Evolutionary conservation across 2,113 vertebrate genomes (phyloP).

Genomic region (Lampris megalopsis): DNA sequence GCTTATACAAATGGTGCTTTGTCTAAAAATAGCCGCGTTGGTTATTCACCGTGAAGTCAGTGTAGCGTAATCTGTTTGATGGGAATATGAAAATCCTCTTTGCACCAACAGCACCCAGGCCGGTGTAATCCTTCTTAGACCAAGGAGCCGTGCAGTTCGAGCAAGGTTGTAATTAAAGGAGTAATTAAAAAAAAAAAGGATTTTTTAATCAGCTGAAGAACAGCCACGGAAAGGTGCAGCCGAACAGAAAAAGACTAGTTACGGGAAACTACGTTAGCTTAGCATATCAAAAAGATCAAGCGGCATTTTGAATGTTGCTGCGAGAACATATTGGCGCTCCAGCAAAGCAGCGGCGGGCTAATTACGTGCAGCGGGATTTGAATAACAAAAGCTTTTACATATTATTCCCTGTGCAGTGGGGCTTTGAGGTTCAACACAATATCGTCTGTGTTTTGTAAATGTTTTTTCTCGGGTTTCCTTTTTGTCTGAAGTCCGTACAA

Average conservation of each 20-base stretch:
- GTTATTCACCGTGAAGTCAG: constrained; percentile 16
- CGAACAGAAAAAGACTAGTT: constrained; percentile 63
- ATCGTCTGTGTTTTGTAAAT: neutral
- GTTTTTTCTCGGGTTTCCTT: neutral
- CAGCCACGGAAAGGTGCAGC: constrained; percentile 34
- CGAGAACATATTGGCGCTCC: constrained; percentile 30
- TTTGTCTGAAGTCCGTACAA: neutral
- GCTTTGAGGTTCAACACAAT: constrained; percentile 10
- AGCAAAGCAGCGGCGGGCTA: constrained; percentile 33
- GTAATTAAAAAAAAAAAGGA: constrained; percentile 66
- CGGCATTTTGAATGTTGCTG: constrained; percentile 34
- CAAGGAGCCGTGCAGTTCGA: constrained; percentile 33
- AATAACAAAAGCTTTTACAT: constrained; percentile 30
- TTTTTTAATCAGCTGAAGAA: constrained; percentile 71
- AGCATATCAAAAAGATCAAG: constrained; percentile 55
- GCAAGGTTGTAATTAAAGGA: constrained; percentile 70
- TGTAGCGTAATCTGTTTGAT: constrained; percentile 22
- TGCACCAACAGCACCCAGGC: constrained; percentile 26
- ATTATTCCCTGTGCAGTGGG: constrained; percentile 6
- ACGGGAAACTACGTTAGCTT: constrained; percentile 54
- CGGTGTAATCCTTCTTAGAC: constrained; percentile 56
- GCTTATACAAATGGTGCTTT: constrained; percentile 17
- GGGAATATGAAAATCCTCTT: constrained; percentile 1
- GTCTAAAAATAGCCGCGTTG: constrained; percentile 60
- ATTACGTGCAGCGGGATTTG: constrained; percentile 51